Evolutionary conservation across 2,797 vertebrate genomes (phyloP), one percentile per base, ranked within the genome.

Genomic region (Gallinago nigripennis): DNA sequence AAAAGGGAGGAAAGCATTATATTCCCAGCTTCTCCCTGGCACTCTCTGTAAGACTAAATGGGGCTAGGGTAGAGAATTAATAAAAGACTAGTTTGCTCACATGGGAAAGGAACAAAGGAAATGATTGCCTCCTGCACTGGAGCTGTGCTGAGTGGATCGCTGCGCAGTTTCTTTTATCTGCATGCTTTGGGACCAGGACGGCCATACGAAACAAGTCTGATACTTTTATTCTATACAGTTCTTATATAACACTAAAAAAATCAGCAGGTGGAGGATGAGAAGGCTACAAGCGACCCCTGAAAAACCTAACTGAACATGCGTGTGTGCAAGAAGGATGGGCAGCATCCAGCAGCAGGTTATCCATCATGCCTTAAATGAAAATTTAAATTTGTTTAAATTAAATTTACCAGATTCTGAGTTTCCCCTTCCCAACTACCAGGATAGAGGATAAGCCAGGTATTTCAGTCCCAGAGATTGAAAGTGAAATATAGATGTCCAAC

Each of bases 31-130:
- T 92, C 61, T 89, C 76, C 81, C 66, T 90, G 83, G 90, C 88
- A 87, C 95, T 82, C 11, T 78, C 63, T 88, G 8, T 71, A 87
- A 82, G 51, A 45, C 66, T 94, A 82, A 93, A 86, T 92, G 64
- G 85, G 57, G 57, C 70, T 70, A 90, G 65, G 53, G 73, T 76
- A 87, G 68, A 84, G 77, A 83, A 95, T 78, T 84, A 85, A 88
- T 92, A 87, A 95, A 88, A 88, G 92, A 87, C 84, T 81, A 51
- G 91, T 97, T 95, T 91, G 51, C 39, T 84, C 77, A 88, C 82
- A 91, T 91, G 88, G 95, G 93, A 95, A 56, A 88, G 86, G 90
- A 96, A 84, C 71, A 92, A 95, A 96, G 77, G 78, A 81, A 89
- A 75, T 0, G 2, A 82, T 92, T 92, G 96, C 92, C 84, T 96